A percentile compares a stretch with the other conserved stretches of the same genome.
These are phyloP conservation scores for Tribolium castaneum DNA, from an alignment of 1,140 invertebrate genomes.

Conservation along the genomic window DNA sequence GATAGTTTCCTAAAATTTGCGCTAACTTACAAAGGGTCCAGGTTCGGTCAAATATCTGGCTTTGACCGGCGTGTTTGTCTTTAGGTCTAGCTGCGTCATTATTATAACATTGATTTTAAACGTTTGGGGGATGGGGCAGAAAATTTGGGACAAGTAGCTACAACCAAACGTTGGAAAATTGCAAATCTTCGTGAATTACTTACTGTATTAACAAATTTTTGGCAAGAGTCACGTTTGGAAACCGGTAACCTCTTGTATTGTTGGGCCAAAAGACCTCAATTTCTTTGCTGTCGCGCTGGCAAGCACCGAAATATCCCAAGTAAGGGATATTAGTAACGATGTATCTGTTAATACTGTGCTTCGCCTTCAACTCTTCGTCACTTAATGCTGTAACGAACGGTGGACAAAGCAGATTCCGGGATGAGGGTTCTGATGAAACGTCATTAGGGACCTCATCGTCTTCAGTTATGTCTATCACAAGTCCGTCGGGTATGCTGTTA, in stretches of 20 bases:
- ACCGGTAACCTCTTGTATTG: slow-evolving; percentile 51
- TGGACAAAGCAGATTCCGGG: slow-evolving; percentile 17
- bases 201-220: slow-evolving; percentile 36
- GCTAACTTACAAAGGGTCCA: slow-evolving; percentile 4
- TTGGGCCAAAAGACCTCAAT: slow-evolving; percentile 57
- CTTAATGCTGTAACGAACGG: slow-evolving; percentile 39
- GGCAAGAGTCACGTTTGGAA: slow-evolving; percentile 49
- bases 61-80: slow-evolving; percentile 45
- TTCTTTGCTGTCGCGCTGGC: slow-evolving; percentile 39
- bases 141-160: slow-evolving; percentile 46
- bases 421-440: neutral
- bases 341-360: slow-evolving; percentile 40
- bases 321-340: slow-evolving; percentile 56
- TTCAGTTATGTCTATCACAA: slow-evolving; percentile 36
- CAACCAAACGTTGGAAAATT: slow-evolving; percentile 8
- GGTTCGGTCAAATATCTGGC: slow-evolving; percentile 13
- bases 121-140: slow-evolving; percentile 48
- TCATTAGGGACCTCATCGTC: neutral
- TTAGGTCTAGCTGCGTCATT: slow-evolving; percentile 46
- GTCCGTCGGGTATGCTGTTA: neutral
- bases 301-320: slow-evolving; percentile 56
- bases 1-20: neutral
- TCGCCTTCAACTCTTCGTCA: neutral
- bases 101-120: slow-evolving; percentile 54
- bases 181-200: neutral